These are phyloP conservation scores for Perizoma flavofasciatum DNA, from an alignment of 2,888 invertebrate species.

Conservation along the genomic window DNA sequence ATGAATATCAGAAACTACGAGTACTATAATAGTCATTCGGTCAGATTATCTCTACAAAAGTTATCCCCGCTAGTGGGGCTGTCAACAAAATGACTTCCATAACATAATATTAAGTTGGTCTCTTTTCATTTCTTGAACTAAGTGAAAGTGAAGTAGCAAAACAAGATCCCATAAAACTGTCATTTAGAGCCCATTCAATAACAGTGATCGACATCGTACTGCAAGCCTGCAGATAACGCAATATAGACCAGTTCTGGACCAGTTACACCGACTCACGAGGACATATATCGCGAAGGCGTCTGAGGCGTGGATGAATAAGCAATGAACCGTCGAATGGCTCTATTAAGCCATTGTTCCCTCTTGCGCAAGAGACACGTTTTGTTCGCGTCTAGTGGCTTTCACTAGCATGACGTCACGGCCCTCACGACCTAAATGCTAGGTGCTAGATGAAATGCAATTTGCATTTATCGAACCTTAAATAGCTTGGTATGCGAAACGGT, in stretches of 20 bases:
- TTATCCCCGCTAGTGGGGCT: no score
- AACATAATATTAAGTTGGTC: not conserved
- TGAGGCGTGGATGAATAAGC: slow-evolving; percentile 82
- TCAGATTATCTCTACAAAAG: not conserved
- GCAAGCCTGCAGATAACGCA: slow-evolving; percentile 19
- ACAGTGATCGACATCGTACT: slow-evolving; percentile 20
- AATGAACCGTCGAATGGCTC: slow-evolving; percentile 82
- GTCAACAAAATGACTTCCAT: no score
- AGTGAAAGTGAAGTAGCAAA: slow-evolving; percentile 23
- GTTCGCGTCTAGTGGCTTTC: slow-evolving; percentile 75
- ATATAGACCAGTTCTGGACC: slow-evolving; percentile 32
- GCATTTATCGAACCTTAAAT: slow-evolving; percentile 65
- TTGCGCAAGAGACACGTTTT: slow-evolving; percentile 81
- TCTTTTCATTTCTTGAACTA: slow-evolving; percentile 2
- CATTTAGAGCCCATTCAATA: slow-evolving; percentile 26
- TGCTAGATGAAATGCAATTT: slow-evolving; percentile 71
- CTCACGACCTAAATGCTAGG: slow-evolving; percentile 69
- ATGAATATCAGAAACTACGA: slow-evolving; percentile 8
- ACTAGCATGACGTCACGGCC: slow-evolving; percentile 71
- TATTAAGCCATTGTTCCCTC: slow-evolving; percentile 80
- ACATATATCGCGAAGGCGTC: slow-evolving; percentile 78
- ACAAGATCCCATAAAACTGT: slow-evolving; percentile 22
- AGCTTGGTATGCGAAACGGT: slow-evolving; percentile 54
- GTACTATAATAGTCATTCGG: slow-evolving; percentile 1
- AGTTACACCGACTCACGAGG: slow-evolving; percentile 58